Conservation (phyloP, 2,888 invertebrate genomes). For the Iphiclides podalirius region DNA sequence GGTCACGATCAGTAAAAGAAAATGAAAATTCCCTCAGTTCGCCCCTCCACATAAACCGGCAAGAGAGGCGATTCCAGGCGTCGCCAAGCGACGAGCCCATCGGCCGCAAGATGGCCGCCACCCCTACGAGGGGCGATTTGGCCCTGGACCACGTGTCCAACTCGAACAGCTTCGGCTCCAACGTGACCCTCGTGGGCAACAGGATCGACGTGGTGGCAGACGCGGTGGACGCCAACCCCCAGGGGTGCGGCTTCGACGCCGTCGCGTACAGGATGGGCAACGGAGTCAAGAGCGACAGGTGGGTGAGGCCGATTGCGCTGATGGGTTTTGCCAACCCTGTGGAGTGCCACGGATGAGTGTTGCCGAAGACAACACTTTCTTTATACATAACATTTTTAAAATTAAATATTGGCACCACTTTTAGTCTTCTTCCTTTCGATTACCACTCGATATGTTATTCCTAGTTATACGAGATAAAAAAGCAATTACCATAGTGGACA, state of each 20-base stretch:
- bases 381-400: no score
- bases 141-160: conserved; percentile 58
- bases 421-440: no score
- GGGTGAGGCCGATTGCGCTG: no score
- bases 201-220: conserved; percentile 88
- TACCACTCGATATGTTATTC: no score
- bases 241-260: conserved; percentile 75
- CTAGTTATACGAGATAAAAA: no score
- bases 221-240: conserved; percentile 42
- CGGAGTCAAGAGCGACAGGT: conserved; percentile 66
- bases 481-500: no score
- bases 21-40: conserved; percentile 47
- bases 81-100: conserved; percentile 65
- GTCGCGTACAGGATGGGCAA: conserved; percentile 84
- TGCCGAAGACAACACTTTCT: no score
- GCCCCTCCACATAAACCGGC: conserved; percentile 47
- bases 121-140: conserved; percentile 43
- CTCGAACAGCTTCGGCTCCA: conserved; percentile 89
- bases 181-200: conserved; percentile 91
- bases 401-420: no score
- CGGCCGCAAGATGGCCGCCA: conserved; percentile 45
- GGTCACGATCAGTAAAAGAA: no score
- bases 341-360: no score
- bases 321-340: not conserved
- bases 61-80: conserved; percentile 54